phyloP scores from a whole-genome alignment of 2,888 invertebrate species.

The Timandra comae region DNA sequence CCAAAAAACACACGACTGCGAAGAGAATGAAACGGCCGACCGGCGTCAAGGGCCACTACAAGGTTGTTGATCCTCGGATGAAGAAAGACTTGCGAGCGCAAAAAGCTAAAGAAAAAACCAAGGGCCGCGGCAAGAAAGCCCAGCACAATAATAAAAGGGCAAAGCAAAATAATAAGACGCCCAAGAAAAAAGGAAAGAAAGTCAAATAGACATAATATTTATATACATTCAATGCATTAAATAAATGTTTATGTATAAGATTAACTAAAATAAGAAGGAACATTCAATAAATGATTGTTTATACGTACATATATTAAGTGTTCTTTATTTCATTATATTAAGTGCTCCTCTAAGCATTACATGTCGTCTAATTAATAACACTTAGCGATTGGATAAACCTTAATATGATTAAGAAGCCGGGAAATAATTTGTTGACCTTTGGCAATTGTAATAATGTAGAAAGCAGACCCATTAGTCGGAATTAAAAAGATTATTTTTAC shows the following conservation, averaged over 20 bases:
- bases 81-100: constrained; percentile 92
- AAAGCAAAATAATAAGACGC: constrained; percentile 29
- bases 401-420: not conserved
- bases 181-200: constrained; percentile 50
- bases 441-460: constrained; percentile 23
- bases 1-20: constrained; percentile 89
- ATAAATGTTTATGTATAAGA: constrained; percentile 4
- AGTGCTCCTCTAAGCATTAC: too few species aligned
- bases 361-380: too few species aligned
- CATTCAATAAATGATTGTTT: too few species aligned
- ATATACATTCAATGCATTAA: too few species aligned
- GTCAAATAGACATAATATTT: too few species aligned
- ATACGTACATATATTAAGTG: constrained; percentile 10
- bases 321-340: too few species aligned
- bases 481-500: constrained; percentile 57
- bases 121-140: constrained; percentile 61
- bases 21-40: constrained; percentile 87
- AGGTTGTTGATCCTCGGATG: constrained; percentile 96
- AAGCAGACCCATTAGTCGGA: constrained; percentile 35
- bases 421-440: constrained; percentile 17
- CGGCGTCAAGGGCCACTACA: constrained; percentile 94
- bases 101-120: constrained; percentile 79
- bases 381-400: too few species aligned
- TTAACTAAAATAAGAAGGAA: too few species aligned
- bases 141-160: constrained; percentile 29